Base-by-base conservation (phyloP, 2,113 vertebrate genomes). In the Deroptyus accipitrinus region DNA sequence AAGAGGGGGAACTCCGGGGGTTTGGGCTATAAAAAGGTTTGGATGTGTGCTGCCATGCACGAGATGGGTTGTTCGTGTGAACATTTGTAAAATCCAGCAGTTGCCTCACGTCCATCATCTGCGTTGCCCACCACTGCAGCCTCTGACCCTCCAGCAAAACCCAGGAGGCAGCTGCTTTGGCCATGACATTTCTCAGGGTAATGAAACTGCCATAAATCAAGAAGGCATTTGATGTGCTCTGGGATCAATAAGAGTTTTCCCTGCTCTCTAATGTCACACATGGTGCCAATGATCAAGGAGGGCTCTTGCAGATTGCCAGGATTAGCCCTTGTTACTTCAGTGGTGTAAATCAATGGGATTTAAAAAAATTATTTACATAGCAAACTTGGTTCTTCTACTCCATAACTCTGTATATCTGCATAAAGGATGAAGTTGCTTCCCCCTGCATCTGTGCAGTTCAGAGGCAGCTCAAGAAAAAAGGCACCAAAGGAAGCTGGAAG, bases 1-100 rank as follows among this genome's bases (percentile, higher is more conserved):
- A 89, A 83, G 70, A 72, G 64, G 42, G 89, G 20, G 27, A 87
- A 16, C 73, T 83, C 51, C 35, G 86, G 70, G 66, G 82, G 24
- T 62, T 88, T 94, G 69, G 70, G 67, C 80, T 96, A 93, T 94
- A 57, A 87, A 96, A 96, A 95, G 83, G 51, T 72, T 72, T 94
- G 51, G 54, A 76, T 74, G 42, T 0, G 0, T 88, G 72, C 62
- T 94, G 48, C 63, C 61, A 2, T 46, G 11, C 83, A 14, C 0
- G 10, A 46, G 87, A 23, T 93, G 0, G 1, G 88, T 88, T 79
- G 68, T 84, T 91, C 4, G 0, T 85, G 62, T 95, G 87, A 92
- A 80, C 90, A 81, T 94, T 88, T 93, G 74, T 85, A 73, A 93
- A 95, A 93, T 95, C 85, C 51, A 86, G 83, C 96, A 96, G 93